Evolutionary conservation across 2,113 vertebrate genomes (phyloP), one percentile per base, ranked within the genome.

Genomic region (Peucedramus taeniatus): DNA sequence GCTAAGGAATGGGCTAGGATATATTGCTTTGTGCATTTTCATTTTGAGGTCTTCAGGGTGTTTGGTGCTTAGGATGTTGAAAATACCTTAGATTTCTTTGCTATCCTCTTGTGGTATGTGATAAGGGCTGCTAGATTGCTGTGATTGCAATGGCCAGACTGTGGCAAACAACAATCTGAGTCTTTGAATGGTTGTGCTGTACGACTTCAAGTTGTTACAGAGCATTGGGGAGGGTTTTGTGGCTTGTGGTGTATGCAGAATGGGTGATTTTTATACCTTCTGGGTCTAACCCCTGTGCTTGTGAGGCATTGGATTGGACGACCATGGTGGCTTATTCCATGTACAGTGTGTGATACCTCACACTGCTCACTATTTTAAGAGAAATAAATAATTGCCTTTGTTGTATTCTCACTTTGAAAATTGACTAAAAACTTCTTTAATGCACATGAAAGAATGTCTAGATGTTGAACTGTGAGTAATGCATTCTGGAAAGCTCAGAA

Each of bases 171-270:
- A 9, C 30, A 42, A 35, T 13, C 71, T 90, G 57, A 88, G 85
- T 66, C 63, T 95, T 91, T 54, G 45, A 74, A 35, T 35, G 39
- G 79, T 70, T 84, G 33, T 81, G 56, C 42, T 80, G 15, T 49
- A 30, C 39, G 50, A 61, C 47, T 77, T 59, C 42, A 78, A 45
- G 64, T 31, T 69, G 42, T 47, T 83, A 35, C 4, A 77, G 68
- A 90, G 71, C 83, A 74, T 1, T 33, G 50, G 82, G 85, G 71
- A 93, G 79, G 64, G 26, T 92, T 96, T 90, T 93, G 88, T 94
- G 88, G 95, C 63, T 66, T 93, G 94, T 80, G 88, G 88, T 59
- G 50, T 18, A 42, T 17, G 50, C 79, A 77, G n/a, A 83, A 86
- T 49, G 50, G n/a, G 26, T 45, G 88, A 90, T 88, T 54, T 86